Evolutionary conservation across 1,140 invertebrate species (phyloP).

Genomic region (Magallana ariakensis): DNA sequence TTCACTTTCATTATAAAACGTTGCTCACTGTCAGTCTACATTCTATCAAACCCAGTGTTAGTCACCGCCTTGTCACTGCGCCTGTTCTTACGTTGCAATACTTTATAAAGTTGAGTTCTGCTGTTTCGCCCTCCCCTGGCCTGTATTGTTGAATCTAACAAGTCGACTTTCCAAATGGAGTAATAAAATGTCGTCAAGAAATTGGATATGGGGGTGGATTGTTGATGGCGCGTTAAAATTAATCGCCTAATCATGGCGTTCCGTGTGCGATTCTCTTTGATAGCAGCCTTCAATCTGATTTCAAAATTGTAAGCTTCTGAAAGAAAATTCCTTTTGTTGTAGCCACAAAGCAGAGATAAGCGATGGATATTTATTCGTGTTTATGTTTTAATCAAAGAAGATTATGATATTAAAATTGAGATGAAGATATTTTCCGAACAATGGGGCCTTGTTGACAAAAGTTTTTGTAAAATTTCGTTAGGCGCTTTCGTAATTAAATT

Average conservation of each 20-base stretch:
- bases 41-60: too few relatives aligned
- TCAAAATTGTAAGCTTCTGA: constrained; percentile 13
- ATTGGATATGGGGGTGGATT: constrained; percentile 4
- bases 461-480: not conserved
- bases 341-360: constrained; percentile 1
- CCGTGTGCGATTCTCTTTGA: constrained; percentile 27
- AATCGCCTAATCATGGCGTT: constrained; percentile 20
- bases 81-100: not conserved
- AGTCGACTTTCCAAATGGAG: constrained; percentile 14
- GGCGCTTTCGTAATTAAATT: constrained; percentile 21
- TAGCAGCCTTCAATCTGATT: constrained; percentile 4
- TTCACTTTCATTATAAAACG: too few relatives aligned
- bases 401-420: constrained; percentile 32
- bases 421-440: constrained; percentile 30
- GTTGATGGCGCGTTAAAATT: not conserved
- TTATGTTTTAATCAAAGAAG: constrained; percentile 32
- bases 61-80: not conserved
- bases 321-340: constrained; percentile 34
- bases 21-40: too few relatives aligned
- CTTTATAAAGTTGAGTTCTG: not conserved
- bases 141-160: constrained; percentile 25
- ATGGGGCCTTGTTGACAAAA: constrained; percentile 23
- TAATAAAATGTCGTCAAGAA: constrained; percentile 25
- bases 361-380: constrained; percentile 4
- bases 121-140: not conserved